Evolutionary conservation across 2,888 invertebrate genomes (phyloP).

Genomic region (Cremastobaeus sp.): DNA sequence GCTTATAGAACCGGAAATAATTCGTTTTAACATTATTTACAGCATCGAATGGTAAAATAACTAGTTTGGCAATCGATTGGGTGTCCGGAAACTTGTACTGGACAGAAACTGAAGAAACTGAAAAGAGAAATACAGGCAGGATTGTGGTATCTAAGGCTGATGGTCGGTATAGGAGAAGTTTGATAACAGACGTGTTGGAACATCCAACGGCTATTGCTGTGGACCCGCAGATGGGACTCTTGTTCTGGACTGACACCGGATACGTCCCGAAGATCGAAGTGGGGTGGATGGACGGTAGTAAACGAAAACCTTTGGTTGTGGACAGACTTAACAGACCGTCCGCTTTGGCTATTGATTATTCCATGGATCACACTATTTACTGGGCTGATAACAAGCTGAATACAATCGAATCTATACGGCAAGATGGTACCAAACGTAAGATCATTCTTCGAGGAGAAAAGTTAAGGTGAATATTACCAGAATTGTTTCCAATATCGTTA

Average conservation of each 20-base stretch:
- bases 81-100: conserved; percentile 95
- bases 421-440: conserved; percentile 88
- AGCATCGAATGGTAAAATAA: conserved; percentile 86
- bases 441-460: conserved; percentile 85
- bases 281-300: conserved; percentile 98
- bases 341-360: conserved; percentile 93
- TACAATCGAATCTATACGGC: conserved; percentile 90
- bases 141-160: conserved; percentile 94
- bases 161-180: conserved; percentile 90
- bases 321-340: conserved; percentile 90
- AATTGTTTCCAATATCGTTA: conserved; percentile 11
- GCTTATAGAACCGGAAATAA: neutral
- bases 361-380: conserved; percentile 92
- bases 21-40: conserved; percentile 24
- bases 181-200: conserved; percentile 89
- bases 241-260: conserved; percentile 97
- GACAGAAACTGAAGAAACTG: conserved; percentile 88
- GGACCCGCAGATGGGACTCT: conserved; percentile 90
- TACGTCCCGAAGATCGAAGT: conserved; percentile 94
- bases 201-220: conserved; percentile 93
- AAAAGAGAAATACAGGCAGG: conserved; percentile 85
- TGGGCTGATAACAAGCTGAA: conserved; percentile 98
- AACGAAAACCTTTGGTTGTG: conserved; percentile 88
- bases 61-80: conserved; percentile 95
- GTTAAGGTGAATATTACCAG: conserved; percentile 59